Evolutionary conservation across 1,140 invertebrate species (phyloP), one percentile per base, ranked within the genome.

Genomic region (Rhizoglyphus robini): DNA sequence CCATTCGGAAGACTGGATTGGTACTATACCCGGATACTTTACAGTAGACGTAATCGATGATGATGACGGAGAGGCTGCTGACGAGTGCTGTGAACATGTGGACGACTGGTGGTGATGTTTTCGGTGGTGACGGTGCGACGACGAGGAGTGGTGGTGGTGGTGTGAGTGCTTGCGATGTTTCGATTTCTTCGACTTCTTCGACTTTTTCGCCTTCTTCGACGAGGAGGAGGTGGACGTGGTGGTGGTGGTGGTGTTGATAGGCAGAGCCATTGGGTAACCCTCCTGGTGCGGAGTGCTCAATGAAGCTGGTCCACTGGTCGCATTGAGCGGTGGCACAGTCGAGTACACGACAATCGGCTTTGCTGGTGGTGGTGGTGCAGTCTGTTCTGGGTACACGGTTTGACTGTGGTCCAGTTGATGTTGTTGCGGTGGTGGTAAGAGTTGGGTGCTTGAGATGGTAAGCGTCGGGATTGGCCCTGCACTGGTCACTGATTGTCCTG

Each of bases 161-260:
- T 58, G 15, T 3, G 54, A 58, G 15, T 58, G 15, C 27, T 60
- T 60, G 2, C 8, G 27, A 29, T 60, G 15, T 27, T 60, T 60
- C 2, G 58, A 60, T 46, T 60, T 60, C 36, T 60, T 60, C n/a
- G 27, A 60, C 27, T 60, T 60, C 36, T 60, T 60, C 27, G 27
- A 2, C 13, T 60, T 60, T 13, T 15, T 29, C 36, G 58, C 4
- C 27, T 60, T 60, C 18, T 3, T 60, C 15, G 58, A 34, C 27
- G 30, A 46, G 15, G 58, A 60, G 31, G 58, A 60, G 15, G 58
- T 4, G 31, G 58, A 60, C 27, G 58, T 51, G n/a, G 13, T 51
- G 15, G 2, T 51, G 15, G 48, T 8, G 15, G 23, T 8, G 4
- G 15, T 27, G n/a, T 23, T 51, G 23, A 51, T 51, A 2, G 13